Evolutionary conservation across 2,113 vertebrate species (phyloP).

Genomic region (Argyrosomus japonicus): DNA sequence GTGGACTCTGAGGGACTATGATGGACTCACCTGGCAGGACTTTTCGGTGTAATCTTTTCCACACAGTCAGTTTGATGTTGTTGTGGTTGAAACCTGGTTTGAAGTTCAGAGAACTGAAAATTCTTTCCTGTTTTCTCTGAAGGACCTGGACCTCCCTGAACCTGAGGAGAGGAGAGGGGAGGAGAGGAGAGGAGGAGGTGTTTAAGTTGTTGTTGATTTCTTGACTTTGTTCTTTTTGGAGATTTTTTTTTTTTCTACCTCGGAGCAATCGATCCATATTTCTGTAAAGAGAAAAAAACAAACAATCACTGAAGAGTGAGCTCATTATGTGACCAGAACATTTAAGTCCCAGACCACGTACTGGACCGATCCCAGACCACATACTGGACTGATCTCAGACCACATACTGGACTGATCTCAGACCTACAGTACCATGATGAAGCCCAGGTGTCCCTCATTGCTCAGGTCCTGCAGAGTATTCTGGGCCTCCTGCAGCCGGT

Average conservation of each 20-base stretch:
- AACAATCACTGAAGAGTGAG: too few species aligned
- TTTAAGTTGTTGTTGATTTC: too few species aligned
- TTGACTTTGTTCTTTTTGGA: too few species aligned
- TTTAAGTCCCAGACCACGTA: too few species aligned
- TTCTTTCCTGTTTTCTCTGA: slow-evolving; percentile 70
- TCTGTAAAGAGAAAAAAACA: slow-evolving; percentile 67
- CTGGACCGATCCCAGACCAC: not conserved
- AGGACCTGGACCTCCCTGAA: slow-evolving; percentile 79
- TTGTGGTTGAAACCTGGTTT: slow-evolving; percentile 88
- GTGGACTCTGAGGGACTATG: too few species aligned
- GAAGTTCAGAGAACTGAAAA: slow-evolving; percentile 86
- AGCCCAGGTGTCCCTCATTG: slow-evolving; percentile 84
- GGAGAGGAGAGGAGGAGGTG: too few species aligned
- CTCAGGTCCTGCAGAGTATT: slow-evolving; percentile 80
- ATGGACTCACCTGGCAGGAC: slow-evolving; percentile 84
- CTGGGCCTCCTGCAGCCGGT: slow-evolving; percentile 81
- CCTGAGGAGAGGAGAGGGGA: too few species aligned
- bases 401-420: not conserved
- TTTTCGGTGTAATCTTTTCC: slow-evolving; percentile 87
- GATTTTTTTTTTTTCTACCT: slow-evolving; percentile 77
- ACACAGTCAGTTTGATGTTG: slow-evolving; percentile 88
- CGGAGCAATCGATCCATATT: slow-evolving; percentile 83
- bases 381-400: not conserved
- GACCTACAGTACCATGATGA: slow-evolving; percentile 60
- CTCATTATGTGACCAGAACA: too few species aligned